These are phyloP conservation scores for Aegithalos caudatus DNA, from an alignment of 2,113 vertebrate genomes.

Conservation along the genomic window DNA sequence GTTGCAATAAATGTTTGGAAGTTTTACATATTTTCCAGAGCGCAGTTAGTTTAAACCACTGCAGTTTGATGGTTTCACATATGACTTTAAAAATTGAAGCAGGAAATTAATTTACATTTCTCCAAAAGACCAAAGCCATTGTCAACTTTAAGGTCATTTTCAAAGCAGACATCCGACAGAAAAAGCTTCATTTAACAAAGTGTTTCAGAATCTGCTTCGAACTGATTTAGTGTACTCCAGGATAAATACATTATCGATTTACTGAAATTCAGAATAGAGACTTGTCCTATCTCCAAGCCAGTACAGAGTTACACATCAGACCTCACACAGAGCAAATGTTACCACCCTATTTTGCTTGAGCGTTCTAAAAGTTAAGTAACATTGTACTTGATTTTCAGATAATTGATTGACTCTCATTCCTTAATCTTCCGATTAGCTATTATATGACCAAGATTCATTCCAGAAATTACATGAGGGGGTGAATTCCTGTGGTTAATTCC, in stretches of 20 bases:
- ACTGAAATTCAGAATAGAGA: slow-evolving; percentile 87
- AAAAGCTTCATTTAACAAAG: slow-evolving; percentile 46
- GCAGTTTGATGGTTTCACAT: slow-evolving; percentile 64
- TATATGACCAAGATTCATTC: slow-evolving; percentile 78
- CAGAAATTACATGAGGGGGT: slow-evolving; percentile 75
- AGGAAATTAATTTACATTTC: slow-evolving; percentile 70
- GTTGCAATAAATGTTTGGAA: slow-evolving; percentile 70
- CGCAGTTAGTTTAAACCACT: slow-evolving; percentile 64
- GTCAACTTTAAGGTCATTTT: slow-evolving; percentile 55
- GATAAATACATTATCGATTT: slow-evolving; percentile 84
- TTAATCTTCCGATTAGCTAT: slow-evolving; percentile 85
- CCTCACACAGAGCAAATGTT: slow-evolving; percentile 94
- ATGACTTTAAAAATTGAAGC: slow-evolving; percentile 60
- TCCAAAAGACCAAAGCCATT: slow-evolving; percentile 58
- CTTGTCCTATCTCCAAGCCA: slow-evolving; percentile 91
- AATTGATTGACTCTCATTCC: slow-evolving; percentile 92
- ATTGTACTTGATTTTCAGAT: slow-evolving; percentile 89
- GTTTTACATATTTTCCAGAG: slow-evolving; percentile 72
- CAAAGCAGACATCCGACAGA: neutral
- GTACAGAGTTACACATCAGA: slow-evolving; percentile 91
- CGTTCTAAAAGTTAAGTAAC: slow-evolving; percentile 82
- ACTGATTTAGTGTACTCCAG: slow-evolving; percentile 84
- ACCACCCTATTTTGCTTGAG: slow-evolving; percentile 78
- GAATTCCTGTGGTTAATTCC: slow-evolving; percentile 73
- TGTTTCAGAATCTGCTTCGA: slow-evolving; percentile 71